Evolutionary conservation across 2,797 vertebrate species (phyloP).

Genomic region (Silurus aristotelis): DNA sequence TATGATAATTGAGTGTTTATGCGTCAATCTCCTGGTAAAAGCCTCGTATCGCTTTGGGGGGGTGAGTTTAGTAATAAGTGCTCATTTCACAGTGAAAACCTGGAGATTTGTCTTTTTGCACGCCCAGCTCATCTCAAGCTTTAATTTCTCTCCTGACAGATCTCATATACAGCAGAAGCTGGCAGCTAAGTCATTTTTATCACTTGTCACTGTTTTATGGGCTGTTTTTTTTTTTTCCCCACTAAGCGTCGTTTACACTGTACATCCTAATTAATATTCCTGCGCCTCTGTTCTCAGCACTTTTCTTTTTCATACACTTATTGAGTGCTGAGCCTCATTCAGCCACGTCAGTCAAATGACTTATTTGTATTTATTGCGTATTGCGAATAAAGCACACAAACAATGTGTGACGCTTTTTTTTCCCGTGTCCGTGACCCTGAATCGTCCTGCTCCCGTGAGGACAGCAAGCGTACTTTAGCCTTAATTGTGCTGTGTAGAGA

Average conservation of each 20-base stretch:
- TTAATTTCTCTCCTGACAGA: constrained; percentile 32
- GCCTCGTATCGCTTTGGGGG: not conserved
- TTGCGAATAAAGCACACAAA: not conserved
- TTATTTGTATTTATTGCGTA: not conserved
- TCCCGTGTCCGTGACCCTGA: constrained; percentile 12
- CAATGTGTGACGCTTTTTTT: not conserved
- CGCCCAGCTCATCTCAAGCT: constrained; percentile 13
- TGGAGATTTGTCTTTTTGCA: not conserved
- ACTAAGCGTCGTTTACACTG: not conserved
- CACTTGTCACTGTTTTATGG: constrained; percentile 12
- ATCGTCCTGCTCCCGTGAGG: constrained; percentile 21
- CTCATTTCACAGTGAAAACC: not conserved
- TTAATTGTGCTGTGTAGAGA: constrained; percentile 60
- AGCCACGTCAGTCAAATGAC: not conserved
- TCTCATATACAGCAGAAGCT: constrained; percentile 22
- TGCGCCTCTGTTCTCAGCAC: not conserved
- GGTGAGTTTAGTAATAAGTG: not conserved
- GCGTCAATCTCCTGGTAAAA: not conserved
- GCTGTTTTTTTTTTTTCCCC: not conserved
- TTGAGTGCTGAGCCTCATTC: not conserved
- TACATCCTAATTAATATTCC: constrained; percentile 13
- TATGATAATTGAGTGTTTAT: not conserved
- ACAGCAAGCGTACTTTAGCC: constrained; percentile 50
- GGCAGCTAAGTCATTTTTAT: constrained; percentile 20
- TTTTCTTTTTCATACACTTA: not conserved